phyloP scores from a whole-genome alignment of 1,140 invertebrate genomes.

The Subanguina moxae region DNA sequence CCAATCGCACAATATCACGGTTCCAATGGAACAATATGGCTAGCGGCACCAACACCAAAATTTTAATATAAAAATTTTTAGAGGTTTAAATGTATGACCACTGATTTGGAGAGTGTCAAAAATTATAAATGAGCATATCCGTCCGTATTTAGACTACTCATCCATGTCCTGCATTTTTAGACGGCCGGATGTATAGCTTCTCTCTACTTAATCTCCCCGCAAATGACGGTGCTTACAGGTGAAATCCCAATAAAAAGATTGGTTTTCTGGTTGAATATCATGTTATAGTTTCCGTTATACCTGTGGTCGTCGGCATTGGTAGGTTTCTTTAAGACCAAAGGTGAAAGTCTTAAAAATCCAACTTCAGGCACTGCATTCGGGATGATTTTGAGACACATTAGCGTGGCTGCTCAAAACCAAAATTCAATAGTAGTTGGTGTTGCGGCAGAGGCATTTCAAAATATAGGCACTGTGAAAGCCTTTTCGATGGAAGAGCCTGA shows the following conservation, averaged over 20 bases:
- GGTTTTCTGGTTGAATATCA: too few species aligned
- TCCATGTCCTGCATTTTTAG: conserved; percentile 57
- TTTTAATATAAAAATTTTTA: too few species aligned
- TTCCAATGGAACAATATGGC: too few species aligned
- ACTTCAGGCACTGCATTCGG: conserved; percentile 73
- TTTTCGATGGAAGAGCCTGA: conserved; percentile 82
- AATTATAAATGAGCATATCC: too few species aligned
- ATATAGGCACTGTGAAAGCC: conserved; percentile 81
- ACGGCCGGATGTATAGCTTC: conserved; percentile 74
- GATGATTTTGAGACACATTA: conserved; percentile 69
- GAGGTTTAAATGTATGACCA: too few species aligned
- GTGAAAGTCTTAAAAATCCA: neutral
- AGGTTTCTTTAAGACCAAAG: too few species aligned
- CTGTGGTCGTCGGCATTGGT: conserved; percentile 67
- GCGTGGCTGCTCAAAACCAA: conserved; percentile 74
- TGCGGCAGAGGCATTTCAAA: conserved; percentile 84
- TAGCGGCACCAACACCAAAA: too few species aligned
- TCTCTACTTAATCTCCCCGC: conserved; percentile 77
- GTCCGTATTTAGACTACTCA: too few species aligned
- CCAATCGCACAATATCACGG: too few species aligned
- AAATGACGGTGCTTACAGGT: conserved; percentile 74
- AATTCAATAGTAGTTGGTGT: conserved; percentile 77
- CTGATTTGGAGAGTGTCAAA: too few species aligned
- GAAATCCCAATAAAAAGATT: neutral
- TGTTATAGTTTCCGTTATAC: conserved; percentile 70